phyloP scores from a whole-genome alignment of 2,113 vertebrate genomes.

The Cygnus buccinator region DNA sequence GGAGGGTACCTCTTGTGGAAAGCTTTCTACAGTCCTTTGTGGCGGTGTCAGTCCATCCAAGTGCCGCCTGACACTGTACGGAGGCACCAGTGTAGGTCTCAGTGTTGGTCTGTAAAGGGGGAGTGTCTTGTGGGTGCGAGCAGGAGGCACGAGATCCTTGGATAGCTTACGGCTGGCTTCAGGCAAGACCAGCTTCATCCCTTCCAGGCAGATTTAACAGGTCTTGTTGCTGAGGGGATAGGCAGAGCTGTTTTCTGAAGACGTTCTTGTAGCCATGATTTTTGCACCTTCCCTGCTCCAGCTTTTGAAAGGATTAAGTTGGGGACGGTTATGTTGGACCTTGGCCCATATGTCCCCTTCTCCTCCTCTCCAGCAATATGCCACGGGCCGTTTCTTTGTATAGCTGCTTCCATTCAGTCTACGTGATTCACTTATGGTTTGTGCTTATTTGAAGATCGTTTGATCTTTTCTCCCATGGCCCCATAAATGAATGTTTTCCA shows the following conservation, averaged over 20 bases:
- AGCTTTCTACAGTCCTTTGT: not conserved
- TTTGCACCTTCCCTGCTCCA: not conserved
- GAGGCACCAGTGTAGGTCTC: not conserved
- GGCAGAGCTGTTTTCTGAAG: not conserved
- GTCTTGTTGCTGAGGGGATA: rapidly evolving
- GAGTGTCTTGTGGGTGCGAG: not conserved
- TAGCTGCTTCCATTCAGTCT: not conserved
- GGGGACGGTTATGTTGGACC: not conserved
- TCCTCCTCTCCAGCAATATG: not conserved
- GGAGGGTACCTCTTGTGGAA: not conserved
- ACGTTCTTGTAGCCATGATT: not conserved
- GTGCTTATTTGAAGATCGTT: rapidly evolving
- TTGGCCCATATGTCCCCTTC: not conserved
- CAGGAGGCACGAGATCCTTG: not conserved
- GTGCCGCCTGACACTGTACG: rapidly evolving
- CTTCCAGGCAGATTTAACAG: not conserved
- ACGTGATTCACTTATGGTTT: rapidly evolving
- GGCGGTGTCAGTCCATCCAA: not conserved
- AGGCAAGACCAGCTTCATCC: not conserved
- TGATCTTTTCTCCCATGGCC: not conserved
- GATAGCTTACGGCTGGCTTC: not conserved
- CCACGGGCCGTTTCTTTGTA: rapidly evolving
- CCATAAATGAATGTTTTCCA: not conserved
- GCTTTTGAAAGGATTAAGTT: not conserved
- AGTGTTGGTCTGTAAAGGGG: not conserved